Evolutionary conservation across 2,888 invertebrate genomes (phyloP), one percentile per base, ranked within the genome.

Genomic region (Endomychus coccineus): DNA sequence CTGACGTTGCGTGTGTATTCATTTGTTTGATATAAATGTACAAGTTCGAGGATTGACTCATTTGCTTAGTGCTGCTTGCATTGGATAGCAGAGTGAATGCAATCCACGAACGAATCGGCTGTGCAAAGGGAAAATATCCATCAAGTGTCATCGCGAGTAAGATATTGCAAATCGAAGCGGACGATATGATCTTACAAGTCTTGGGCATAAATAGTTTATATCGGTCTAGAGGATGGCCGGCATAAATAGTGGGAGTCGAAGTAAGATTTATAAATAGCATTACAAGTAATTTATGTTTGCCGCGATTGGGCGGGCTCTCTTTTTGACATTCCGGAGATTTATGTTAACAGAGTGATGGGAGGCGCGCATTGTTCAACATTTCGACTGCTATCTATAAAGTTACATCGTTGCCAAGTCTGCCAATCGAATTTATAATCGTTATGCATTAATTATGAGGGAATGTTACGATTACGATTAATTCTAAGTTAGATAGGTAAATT

Each of bases 261-360:
- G 44, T 49, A 49, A 59, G 59, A 64, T 62, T 63, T 64, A 64
- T 66, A 66, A 66, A 66, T 66, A 64, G 62, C 62, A 61, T 61
- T 62, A 62, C 59, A 58, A 61, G 62, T 66, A 64, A 66, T 63
- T 66, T 65, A 66, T 66, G 64, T 62, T 55, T 49, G 63, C 53
- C 55, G 63, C 63, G 62, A 66, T 66, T 64, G 66, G 66, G 66
- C 66, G 66, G 65, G 62, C 59, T 64, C 57, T 57, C 58, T 50
- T 51, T 56, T 60, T 63, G 64, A 64, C 65, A 61, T 59, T 58
- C 51, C 45, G 50, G 51, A 59, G 65, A 66, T 66, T 66, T 66
- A 66, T 66, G 62, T 62, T 56, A 54, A 57, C 56, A 55, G 62
- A 62, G 60, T 65, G 66, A 65, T 64, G 64, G 64, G 64, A 64